phyloP scores from a whole-genome alignment of 1,140 invertebrate species.

The Phymastichus coffea region DNA sequence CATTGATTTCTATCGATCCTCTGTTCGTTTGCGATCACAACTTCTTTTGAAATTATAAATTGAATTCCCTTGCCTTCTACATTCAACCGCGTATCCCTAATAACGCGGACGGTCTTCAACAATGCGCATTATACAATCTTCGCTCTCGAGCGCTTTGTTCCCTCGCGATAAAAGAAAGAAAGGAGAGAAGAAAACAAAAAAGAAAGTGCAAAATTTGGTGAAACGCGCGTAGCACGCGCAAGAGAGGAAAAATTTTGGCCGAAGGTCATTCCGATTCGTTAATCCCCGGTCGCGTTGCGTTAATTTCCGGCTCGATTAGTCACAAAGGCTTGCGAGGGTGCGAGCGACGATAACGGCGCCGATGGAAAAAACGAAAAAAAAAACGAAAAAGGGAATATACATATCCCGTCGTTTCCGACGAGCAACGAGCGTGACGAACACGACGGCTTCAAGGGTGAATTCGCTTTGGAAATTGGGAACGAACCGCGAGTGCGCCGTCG shows the following conservation, averaged over 20 bases:
- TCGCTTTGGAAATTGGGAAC: no score
- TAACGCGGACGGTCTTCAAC: no score
- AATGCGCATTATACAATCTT: no score
- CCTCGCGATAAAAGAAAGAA: no score
- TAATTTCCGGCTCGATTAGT: slow-evolving; percentile 51
- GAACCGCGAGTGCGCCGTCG: no score
- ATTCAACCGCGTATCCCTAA: no score
- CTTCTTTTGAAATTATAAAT: no score
- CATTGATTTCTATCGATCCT: neutral
- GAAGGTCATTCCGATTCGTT: slow-evolving; percentile 1
- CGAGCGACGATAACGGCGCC: slow-evolving; percentile 2
- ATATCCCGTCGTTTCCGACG: slow-evolving; percentile 38
- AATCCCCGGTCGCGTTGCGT: slow-evolving; percentile 28
- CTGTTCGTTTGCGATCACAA: no score
- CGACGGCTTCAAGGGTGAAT: slow-evolving; percentile 15
- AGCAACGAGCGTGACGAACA: slow-evolving; percentile 40
- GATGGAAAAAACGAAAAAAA: slow-evolving; percentile 37
- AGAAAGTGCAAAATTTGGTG: neutral
- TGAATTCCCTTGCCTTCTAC: no score
- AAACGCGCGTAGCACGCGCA: neutral
- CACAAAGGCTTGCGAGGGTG: slow-evolving; percentile 30
- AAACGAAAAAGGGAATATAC: no score
- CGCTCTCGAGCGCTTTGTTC: neutral
- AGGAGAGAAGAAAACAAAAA: no score
- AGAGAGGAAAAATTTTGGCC: slow-evolving; percentile 3